phyloP scores from a whole-genome alignment of 2,888 invertebrate species.

The Syrista parreyssii region DNA sequence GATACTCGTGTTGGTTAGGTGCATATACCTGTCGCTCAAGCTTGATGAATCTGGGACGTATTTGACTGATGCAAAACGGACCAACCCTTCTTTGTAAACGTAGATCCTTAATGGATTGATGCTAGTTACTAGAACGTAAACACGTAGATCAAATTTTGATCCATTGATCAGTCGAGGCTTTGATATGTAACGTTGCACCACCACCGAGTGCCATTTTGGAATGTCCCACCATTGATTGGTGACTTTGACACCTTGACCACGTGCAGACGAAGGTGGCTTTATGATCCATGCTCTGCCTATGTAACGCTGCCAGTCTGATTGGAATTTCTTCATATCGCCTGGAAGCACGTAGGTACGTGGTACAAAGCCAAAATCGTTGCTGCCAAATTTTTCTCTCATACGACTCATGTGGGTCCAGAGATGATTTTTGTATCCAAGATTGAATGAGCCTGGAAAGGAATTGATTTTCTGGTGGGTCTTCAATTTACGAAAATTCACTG shows the following conservation, averaged over 20 bases:
- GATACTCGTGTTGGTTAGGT: slow-evolving; percentile 89
- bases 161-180: slow-evolving; percentile 89
- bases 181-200: slow-evolving; percentile 87
- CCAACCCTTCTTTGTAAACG: slow-evolving; percentile 93
- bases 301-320: slow-evolving; percentile 82
- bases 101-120: slow-evolving; percentile 93
- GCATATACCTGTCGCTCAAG: slow-evolving; percentile 85
- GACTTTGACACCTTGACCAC: slow-evolving; percentile 95
- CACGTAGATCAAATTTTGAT: slow-evolving; percentile 93
- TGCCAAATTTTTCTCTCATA: slow-evolving; percentile 70
- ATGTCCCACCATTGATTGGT: slow-evolving; percentile 92
- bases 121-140: slow-evolving; percentile 93
- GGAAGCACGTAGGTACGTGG: slow-evolving; percentile 86
- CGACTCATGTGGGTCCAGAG: slow-evolving; percentile 84
- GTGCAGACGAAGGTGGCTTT: slow-evolving; percentile 95
- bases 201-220: slow-evolving; percentile 81
- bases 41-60: slow-evolving; percentile 80
- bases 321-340: slow-evolving; percentile 80
- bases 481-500: slow-evolving; percentile 78
- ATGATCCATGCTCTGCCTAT: slow-evolving; percentile 90
- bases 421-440: slow-evolving; percentile 92
- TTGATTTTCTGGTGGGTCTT: slow-evolving; percentile 93
- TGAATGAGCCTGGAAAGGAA: slow-evolving; percentile 96
- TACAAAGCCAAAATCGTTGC: slow-evolving; percentile 51
- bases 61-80: slow-evolving; percentile 91